Evolutionary conservation across 2,888 invertebrate species (phyloP), one percentile per base, ranked within the genome.

Genomic region (Andrena hattorfiana): DNA sequence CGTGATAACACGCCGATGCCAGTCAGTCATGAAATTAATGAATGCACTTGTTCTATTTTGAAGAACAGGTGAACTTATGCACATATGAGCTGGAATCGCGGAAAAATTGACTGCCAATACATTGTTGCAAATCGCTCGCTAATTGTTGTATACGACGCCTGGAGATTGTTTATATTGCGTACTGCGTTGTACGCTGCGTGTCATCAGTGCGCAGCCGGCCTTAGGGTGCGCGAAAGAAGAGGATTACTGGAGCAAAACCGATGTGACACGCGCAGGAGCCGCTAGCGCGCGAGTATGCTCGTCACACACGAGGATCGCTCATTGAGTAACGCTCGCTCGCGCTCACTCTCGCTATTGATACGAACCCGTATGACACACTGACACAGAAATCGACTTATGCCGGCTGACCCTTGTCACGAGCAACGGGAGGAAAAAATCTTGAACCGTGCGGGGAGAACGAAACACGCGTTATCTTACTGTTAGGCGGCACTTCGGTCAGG

Each of bases 321-420:
- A 86, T 89, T 88, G 89, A 89, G 88, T 88, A 88, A 88, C 76
- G 63, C 76, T 69, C 69, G 76, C 83, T 66, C 69, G 77, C 83
- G 74, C 78, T 86, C 85, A 89, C 85, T 89, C 88, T 89, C 89
- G 87, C 86, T 84, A 79, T 82, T 85, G 87, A 83, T 88, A 89
- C 85, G 81, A 80, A 78, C 78, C 83, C 83, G 62, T 82, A 81
- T 83, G 87, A 84, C 89, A 89, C 74, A 87, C 84, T 89, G 87
- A 89, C 89, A 89, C 82, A 88, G 69, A 86, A 89, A 67, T 86
- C 72, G 67, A 85, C 68, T 85, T 88, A 75, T 75, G 64, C 26
- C 49, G 70, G 56, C 8, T 28, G 42, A 13, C 48, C 20, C 30
- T 28, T 63, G 60, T 20, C 23, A 10, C 48, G 16, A 16, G 20